Conservation (phyloP, 2,888 invertebrate genomes). For the Tachina grossa region DNA sequence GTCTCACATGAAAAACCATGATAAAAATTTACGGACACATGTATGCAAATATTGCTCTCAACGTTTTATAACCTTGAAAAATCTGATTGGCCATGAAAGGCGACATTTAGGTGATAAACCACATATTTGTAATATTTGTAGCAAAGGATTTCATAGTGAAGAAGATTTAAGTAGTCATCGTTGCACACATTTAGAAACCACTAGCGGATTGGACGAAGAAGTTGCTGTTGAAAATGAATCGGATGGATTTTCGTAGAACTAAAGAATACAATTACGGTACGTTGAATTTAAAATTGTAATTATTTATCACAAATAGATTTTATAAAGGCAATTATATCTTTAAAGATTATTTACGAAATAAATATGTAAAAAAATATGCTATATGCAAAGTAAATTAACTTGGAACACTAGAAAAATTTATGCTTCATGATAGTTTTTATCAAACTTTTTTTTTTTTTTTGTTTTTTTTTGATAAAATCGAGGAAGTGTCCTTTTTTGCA, state of each 20-base stretch:
- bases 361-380: not conserved
- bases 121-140: constrained; percentile 75
- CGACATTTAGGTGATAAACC: constrained; percentile 76
- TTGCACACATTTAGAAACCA: constrained; percentile 18
- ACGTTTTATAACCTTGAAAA: constrained; percentile 75
- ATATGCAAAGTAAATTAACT: no score
- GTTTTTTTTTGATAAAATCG: no score
- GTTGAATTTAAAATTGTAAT: not conserved
- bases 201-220: not conserved
- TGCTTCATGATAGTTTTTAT: no score
- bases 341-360: not conserved
- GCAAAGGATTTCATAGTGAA: constrained; percentile 71
- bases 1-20: constrained; percentile 76
- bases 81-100: constrained; percentile 74
- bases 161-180: constrained; percentile 70
- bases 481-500: no score
- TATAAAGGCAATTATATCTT: not conserved
- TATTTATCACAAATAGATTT: not conserved
- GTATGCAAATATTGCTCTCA: constrained; percentile 74
- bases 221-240: not conserved
- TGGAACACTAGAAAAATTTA: no score
- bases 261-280: not conserved
- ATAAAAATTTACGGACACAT: constrained; percentile 73
- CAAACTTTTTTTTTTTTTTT: no score
- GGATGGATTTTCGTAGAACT: not conserved